phyloP scores from a whole-genome alignment of 2,888 invertebrate species.

The Plutella xylostella region DNA sequence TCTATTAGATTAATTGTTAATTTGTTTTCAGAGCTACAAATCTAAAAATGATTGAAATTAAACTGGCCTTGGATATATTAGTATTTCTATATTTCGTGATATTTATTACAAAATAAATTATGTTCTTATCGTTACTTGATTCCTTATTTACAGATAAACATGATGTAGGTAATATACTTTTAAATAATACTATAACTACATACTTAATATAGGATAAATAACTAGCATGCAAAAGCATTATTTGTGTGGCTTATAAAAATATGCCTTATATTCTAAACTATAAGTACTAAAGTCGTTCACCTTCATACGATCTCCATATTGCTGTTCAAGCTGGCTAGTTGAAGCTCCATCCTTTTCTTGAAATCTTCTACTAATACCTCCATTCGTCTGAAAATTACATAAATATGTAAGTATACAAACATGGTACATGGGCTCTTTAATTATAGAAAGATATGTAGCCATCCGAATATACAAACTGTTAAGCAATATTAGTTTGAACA shows the following conservation, averaged over 20 bases:
- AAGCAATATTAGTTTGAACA: too few relatives aligned
- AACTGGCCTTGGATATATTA: conserved; percentile 12
- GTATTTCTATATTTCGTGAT: conserved; percentile 10
- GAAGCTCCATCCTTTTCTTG: conserved; percentile 75
- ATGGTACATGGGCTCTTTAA: background rate
- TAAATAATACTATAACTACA: background rate
- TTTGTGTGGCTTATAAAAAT: too few relatives aligned
- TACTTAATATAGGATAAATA: too few relatives aligned
- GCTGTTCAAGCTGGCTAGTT: conserved; percentile 73
- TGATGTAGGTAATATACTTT: background rate
- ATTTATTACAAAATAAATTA: conserved; percentile 4
- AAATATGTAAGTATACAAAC: background rate
- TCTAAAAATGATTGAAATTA: too few relatives aligned
- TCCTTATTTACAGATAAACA: conserved; percentile 2
- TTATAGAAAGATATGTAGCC: background rate
- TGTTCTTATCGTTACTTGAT: background rate
- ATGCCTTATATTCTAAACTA: background rate
- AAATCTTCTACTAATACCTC: conserved; percentile 73
- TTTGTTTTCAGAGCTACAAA: conserved; percentile 40
- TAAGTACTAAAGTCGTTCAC: conserved; percentile 2
- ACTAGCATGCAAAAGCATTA: too few relatives aligned
- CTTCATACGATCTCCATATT: conserved; percentile 44
- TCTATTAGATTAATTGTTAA: too few relatives aligned
- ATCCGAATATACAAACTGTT: background rate
- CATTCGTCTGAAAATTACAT: conserved; percentile 61